These are phyloP conservation scores for Spisula subtruncata DNA, from an alignment of 2,888 invertebrate species.

Conservation along the genomic window DNA sequence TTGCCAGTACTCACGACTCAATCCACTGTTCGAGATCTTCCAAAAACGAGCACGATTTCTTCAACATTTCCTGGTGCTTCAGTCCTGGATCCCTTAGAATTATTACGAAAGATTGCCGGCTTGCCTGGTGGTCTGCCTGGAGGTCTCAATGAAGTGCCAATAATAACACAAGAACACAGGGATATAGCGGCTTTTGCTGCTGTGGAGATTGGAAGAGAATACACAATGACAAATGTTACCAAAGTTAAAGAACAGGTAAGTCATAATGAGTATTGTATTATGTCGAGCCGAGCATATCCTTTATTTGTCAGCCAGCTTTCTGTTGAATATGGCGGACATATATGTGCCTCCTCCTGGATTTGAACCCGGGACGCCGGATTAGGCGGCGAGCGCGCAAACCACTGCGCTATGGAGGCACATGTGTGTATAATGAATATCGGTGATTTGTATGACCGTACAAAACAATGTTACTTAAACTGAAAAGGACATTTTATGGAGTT, in stretches of 20 bases:
- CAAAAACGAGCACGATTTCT: not conserved
- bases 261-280: no score
- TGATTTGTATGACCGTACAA: no score
- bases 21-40: not conserved
- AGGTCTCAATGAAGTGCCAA: not conserved
- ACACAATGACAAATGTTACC: not conserved
- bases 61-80: not conserved
- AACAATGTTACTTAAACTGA: no score
- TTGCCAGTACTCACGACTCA: not conserved
- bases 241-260: not conserved
- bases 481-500: no score
- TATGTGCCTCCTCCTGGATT: no score
- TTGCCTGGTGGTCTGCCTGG: not conserved
- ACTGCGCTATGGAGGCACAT: no score
- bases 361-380: no score
- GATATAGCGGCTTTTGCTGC: constrained; percentile 1
- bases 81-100: not conserved
- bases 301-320: no score
- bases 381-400: no score
- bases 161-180: not conserved
- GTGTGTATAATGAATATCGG: no score
- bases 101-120: not conserved
- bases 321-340: no score
- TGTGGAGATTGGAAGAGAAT: not conserved
- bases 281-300: no score